Conservation (phyloP, 2,888 invertebrate species). For the Zonitis immaculata region DNA sequence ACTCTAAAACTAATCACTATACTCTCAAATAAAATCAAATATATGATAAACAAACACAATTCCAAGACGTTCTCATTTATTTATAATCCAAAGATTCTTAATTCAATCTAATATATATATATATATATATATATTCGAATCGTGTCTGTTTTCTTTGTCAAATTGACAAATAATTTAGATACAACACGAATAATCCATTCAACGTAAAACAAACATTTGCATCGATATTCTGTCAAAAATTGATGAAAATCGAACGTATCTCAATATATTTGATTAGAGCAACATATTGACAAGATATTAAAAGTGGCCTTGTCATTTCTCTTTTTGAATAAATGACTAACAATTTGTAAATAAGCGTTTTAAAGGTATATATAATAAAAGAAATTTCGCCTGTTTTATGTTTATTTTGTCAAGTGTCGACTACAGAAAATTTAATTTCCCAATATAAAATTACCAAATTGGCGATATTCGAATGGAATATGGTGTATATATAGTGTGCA, state of each 20-base stretch:
- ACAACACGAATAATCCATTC: background rate
- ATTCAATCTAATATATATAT: background rate
- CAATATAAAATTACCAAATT: background rate
- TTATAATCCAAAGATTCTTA: background rate
- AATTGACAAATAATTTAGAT: background rate
- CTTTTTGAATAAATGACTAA: background rate
- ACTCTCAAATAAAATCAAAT: background rate
- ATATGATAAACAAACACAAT: too few species aligned
- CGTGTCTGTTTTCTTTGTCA: background rate
- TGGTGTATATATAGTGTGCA: conserved; percentile 5
- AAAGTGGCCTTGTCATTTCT: conserved; percentile 24
- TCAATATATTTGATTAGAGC: conserved; percentile 6
- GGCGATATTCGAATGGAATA: conserved; percentile 7
- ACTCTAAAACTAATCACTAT: background rate
- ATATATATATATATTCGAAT: background rate
- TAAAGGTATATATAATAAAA: too few species aligned
- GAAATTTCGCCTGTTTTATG: too few species aligned
- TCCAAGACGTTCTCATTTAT: too few species aligned
- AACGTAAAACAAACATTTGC: conserved; percentile 7
- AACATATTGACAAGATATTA: conserved; percentile 25
- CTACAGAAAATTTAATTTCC: conserved; percentile 4
- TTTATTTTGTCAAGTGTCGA: background rate
- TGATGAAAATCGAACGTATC: conserved; percentile 15
- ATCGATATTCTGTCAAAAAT: conserved; percentile 10
- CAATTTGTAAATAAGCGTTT: background rate